A percentile compares a stretch with the other conserved stretches of the same genome.
Conservation (phyloP, 2,797 vertebrate species). For the Lycodopsis pacificus region DNA sequence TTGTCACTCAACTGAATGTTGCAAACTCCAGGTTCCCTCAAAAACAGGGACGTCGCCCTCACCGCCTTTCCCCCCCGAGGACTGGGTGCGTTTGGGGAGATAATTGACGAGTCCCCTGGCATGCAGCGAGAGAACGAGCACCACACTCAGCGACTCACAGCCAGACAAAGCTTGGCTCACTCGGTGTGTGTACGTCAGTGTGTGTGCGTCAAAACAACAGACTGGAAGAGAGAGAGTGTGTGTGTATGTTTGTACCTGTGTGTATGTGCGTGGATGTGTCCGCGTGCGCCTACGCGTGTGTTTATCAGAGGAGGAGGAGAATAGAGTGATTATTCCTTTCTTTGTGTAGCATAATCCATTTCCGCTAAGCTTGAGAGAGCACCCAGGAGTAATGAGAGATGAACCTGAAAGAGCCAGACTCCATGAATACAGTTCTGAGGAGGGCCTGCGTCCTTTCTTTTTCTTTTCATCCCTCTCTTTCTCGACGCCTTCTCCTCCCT, state of each 20-base stretch:
- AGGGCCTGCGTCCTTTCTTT: slow-evolving; percentile 67
- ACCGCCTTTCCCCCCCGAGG: slow-evolving; percentile 80
- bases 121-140: slow-evolving; percentile 74
- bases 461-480: slow-evolving; percentile 65
- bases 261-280: slow-evolving; percentile 39
- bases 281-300: slow-evolving; percentile 57
- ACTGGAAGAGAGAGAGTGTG: slow-evolving; percentile 57
- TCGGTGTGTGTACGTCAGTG: slow-evolving; percentile 55
- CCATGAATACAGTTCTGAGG: slow-evolving; percentile 74
- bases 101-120: slow-evolving; percentile 88
- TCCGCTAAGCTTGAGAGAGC: slow-evolving; percentile 79
- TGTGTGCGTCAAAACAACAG: slow-evolving; percentile 74
- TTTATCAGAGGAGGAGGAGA: slow-evolving; percentile 77
- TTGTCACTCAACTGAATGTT: slow-evolving; percentile 83
- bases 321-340: slow-evolving; percentile 80
- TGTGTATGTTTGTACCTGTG: slow-evolving; percentile 44
- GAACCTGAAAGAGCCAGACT: slow-evolving; percentile 80
- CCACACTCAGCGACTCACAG: slow-evolving; percentile 75
- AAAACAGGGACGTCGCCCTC: slow-evolving; percentile 86
- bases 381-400: slow-evolving; percentile 83
- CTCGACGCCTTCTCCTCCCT: slow-evolving; percentile 40
- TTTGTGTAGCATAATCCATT: slow-evolving; percentile 81
- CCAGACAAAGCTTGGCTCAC: slow-evolving; percentile 75
- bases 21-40: slow-evolving; percentile 85
- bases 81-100: slow-evolving; percentile 85